Conservation (phyloP, 1,140 invertebrate genomes). For the Heliconius melpomene region DNA sequence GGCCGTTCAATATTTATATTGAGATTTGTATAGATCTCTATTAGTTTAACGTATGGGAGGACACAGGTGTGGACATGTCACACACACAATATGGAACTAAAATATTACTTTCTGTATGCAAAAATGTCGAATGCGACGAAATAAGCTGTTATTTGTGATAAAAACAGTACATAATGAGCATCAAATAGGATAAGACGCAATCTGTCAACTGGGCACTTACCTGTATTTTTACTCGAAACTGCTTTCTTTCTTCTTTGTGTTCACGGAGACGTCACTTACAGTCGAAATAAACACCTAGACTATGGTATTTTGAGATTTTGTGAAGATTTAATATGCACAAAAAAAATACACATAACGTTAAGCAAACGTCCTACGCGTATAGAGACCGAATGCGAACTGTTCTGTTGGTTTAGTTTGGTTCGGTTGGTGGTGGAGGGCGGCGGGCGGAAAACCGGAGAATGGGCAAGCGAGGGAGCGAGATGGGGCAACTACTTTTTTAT, state of each 20-base stretch:
- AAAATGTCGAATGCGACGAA: slow-evolving; percentile 25
- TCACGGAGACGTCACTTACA: slow-evolving; percentile 71
- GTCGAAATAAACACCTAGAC: slow-evolving; percentile 60
- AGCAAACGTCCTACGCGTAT: slow-evolving; percentile 67
- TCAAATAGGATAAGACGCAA: slow-evolving; percentile 75
- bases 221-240: slow-evolving; percentile 74
- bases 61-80: slow-evolving; percentile 43
- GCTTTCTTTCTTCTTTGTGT: slow-evolving; percentile 63
- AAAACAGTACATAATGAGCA: slow-evolving; percentile 61
- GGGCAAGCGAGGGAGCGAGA: slow-evolving; percentile 64
- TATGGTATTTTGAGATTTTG: slow-evolving; percentile 78
- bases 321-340: slow-evolving; percentile 77
- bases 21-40: neutral
- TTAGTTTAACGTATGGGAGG: slow-evolving; percentile 44
- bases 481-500: slow-evolving; percentile 54
- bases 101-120: slow-evolving; percentile 36
- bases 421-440: slow-evolving; percentile 68
- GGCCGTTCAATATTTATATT: neutral
- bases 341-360: slow-evolving; percentile 78
- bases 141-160: slow-evolving; percentile 56
- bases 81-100: slow-evolving; percentile 43
- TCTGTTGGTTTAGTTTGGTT: slow-evolving; percentile 77
- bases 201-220: slow-evolving; percentile 79
- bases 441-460: slow-evolving; percentile 75
- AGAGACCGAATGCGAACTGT: slow-evolving; percentile 79